Evolutionary conservation across 1,140 invertebrate genomes (phyloP), one percentile per base, ranked within the genome.

Genomic region (Phortica variegata): DNA sequence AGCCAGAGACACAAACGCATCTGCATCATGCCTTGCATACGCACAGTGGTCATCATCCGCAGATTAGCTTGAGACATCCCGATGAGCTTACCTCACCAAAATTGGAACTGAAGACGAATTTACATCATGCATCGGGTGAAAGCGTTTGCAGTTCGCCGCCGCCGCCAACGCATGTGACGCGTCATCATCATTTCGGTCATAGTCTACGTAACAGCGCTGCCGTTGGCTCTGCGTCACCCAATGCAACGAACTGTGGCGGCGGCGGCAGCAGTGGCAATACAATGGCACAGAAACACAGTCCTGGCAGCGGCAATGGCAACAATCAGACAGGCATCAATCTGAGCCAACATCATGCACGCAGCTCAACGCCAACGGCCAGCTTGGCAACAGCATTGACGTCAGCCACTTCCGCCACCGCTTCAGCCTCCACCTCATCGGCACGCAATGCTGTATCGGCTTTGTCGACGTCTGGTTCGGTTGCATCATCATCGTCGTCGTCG

Each of bases 1-100:
- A 73, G 48, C 60, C 60, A 2, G 71, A 73, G 43, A 62, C 65
- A 18, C 63, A 68, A 43, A 65, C 65, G 40, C 68, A 72, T 46
- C 59, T 75, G 44, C 72, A 74, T 43, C 71, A 74, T 36, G 16
- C 51, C 45, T 52, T 58, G 49, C 58, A 54, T 44, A 31, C 48
- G 37, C 61, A 39, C 40, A 26, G 20, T 49, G 51, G 49, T 18
- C 6, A 42, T 57, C 52, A 69, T 62, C 63, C 63, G 2, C 66
- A 71, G 37, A 69, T 69, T 29, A 65, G 61, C 26, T 34, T 72
- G 10, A 39, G 69, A 15, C 69, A 72, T 56, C 57, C 69, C 6
- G 69, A 73, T 32, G 69, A 69, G 45, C 43, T 73, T 18, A 65
- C 69, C 1, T 61, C 61, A 6, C 69, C 69, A 8, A 65, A 73